Evolutionary conservation across 2,888 invertebrate genomes (phyloP).

Genomic region (Hydropsyche betteni): DNA sequence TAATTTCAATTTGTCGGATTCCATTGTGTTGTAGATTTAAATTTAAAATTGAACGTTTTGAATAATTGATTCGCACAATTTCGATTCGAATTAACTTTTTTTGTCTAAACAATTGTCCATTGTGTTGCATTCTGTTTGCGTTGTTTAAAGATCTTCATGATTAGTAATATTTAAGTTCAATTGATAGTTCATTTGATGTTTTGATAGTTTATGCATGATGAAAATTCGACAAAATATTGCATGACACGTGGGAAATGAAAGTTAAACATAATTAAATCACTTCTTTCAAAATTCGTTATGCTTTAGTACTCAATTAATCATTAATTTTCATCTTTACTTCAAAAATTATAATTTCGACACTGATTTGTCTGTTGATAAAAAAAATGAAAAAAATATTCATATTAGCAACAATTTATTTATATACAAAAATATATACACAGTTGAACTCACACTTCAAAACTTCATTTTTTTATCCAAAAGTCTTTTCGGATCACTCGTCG

Average conservation of each 20-base stretch:
- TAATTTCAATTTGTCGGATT: no score
- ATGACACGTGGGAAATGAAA: no score
- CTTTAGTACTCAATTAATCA: no score
- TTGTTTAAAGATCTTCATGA: neutral
- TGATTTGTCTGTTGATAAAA: no score
- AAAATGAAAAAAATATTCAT: neutral
- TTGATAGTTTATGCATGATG: neutral
- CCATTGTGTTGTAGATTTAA: no score
- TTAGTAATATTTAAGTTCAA: neutral
- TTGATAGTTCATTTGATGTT: neutral
- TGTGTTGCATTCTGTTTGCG: no score
- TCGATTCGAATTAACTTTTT: no score
- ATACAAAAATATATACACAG: conserved; percentile 37
- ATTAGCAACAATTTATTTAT: conserved; percentile 34
- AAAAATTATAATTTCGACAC: neutral
- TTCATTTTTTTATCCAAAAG: conserved; percentile 8
- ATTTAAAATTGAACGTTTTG: no score
- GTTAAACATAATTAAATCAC: no score
- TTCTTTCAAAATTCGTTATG: no score
- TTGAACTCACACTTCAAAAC: conserved; percentile 16
- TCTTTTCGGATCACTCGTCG: neutral
- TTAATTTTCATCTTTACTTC: neutral
- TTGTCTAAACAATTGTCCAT: no score
- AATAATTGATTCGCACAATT: no score
- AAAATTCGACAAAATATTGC: neutral